A percentile compares a stretch with the other conserved stretches of the same genome.
phyloP scores from a whole-genome alignment of 2,888 invertebrate species.

The Serripes groenlandicus region DNA sequence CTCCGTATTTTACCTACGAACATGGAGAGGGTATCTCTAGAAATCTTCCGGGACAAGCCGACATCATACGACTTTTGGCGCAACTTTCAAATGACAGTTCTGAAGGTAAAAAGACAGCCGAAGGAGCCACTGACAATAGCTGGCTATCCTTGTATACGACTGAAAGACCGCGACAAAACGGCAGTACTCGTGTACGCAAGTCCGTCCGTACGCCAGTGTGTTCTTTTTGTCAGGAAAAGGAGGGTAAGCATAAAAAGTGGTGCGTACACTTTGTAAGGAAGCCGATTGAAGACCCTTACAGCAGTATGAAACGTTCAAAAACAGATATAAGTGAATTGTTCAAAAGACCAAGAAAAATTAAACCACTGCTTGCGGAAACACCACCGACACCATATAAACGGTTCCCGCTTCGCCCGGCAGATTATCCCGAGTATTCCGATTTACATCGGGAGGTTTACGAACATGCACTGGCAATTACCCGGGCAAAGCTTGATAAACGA shows the following conservation, averaged over 20 bases:
- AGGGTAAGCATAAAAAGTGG: slow-evolving; percentile 56
- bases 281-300: not conserved
- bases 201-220: slow-evolving; percentile 28
- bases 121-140: not conserved
- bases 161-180: not conserved
- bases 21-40: slow-evolving; percentile 34
- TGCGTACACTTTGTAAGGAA: slow-evolving; percentile 37
- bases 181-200: not conserved
- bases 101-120: not conserved
- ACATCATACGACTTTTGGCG: slow-evolving; percentile 52
- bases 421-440: slow-evolving; percentile 48
- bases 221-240: slow-evolving; percentile 32
- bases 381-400: slow-evolving; percentile 3
- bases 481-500: slow-evolving; percentile 36
- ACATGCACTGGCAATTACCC: slow-evolving; percentile 47
- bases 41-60: slow-evolving; percentile 57
- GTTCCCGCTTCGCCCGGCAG: not conserved
- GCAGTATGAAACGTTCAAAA: slow-evolving; percentile 16
- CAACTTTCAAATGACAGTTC: slow-evolving; percentile 21
- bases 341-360: not conserved
- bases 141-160: slow-evolving; percentile 11
- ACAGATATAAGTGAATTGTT: slow-evolving; percentile 22
- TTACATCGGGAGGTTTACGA: slow-evolving; percentile 62
- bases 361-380: not conserved
- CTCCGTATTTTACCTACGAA: slow-evolving; percentile 54